A percentile compares a stretch with the other conserved stretches of the same genome.
Evolutionary conservation across 1,140 invertebrate genomes (phyloP).

Genomic region (Drosophila athabasca): DNA sequence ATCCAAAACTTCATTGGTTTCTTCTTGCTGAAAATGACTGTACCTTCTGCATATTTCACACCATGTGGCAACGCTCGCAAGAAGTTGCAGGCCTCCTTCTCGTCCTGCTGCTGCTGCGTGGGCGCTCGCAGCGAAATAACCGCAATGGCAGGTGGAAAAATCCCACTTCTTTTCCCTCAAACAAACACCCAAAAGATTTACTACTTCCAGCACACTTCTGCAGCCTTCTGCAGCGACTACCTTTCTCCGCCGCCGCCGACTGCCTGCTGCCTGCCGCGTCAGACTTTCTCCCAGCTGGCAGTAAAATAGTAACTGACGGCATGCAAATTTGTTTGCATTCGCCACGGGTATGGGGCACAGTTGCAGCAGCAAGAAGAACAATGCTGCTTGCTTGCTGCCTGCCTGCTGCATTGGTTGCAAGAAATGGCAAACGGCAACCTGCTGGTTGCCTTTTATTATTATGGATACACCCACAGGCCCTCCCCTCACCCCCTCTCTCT

Average conservation of each 20-base stretch:
- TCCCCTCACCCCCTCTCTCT: neutral
- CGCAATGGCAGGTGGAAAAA: conserved; percentile 50
- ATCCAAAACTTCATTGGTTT: conserved; percentile 14
- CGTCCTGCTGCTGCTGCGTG: conserved; percentile 32
- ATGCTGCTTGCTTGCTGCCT: conserved; percentile 22
- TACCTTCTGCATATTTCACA: conserved; percentile 72
- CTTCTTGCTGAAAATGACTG: conserved; percentile 7
- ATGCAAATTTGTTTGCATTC: conserved; percentile 82
- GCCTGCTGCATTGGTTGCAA: conserved; percentile 8
- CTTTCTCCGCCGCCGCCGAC: conserved; percentile 30
- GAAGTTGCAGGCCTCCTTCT: conserved; percentile 31
- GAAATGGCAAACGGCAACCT: conserved; percentile 67
- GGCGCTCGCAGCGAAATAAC: conserved; percentile 56
- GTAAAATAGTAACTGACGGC: conserved; percentile 82
- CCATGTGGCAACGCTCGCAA: conserved; percentile 74
- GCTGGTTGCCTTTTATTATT: conserved; percentile 79
- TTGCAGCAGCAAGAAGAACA: conserved; percentile 39
- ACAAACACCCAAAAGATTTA: conserved; percentile 70
- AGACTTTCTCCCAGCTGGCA: conserved; percentile 67
- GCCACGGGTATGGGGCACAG: conserved; percentile 39
- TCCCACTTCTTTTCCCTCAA: conserved; percentile 2
- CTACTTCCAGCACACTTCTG: conserved; percentile 57
- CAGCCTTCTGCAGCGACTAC: conserved; percentile 2
- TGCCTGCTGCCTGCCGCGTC: conserved; percentile 1
- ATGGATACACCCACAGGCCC: conserved; percentile 32